Base-by-base conservation (phyloP, 2,888 invertebrate genomes). In the Drosophila acutilabella region DNA sequence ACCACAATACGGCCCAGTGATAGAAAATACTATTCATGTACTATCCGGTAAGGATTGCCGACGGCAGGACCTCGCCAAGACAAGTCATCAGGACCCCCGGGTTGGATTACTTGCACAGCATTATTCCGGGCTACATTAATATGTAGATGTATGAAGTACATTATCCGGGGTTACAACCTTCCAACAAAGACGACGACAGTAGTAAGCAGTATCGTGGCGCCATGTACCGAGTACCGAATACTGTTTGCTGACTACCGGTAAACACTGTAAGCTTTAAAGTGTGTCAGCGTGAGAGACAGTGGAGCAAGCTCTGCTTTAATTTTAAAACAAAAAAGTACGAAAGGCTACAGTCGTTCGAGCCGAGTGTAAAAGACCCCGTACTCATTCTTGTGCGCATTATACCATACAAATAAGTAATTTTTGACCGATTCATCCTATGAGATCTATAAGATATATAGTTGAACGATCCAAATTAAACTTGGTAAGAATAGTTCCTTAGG, bases 91-190 rank as follows among this genome's bases (percentile, higher is more conserved):
- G 44, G 40, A 10, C 36, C 20, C 13, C 10, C 18, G 50, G 40
- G 54, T 26, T 58, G 64, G 42, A 61, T 57, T 57, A 54, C 38
- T 61, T 61, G 77, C 81, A 84, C 88, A 84, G 88, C 81, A 84
- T 90, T 88, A 84, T 77, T 30, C 30, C 67, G 61, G 74, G 73
- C 80, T 79, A 78, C 84, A 89, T 90, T 90, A 88, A 89, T 82
- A 89, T 90, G 80, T 85, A 88, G 89, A 89, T 91, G 90, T 90
- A 91, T 90, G 91, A 90, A 91, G 87, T 81, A 88, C 88, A 91
- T 91, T 92, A 92, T 91, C 86, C 88, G 89, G 92, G 92, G 91
- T 91, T 91, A 89, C 88, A 92, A 91, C 91, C 89, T 78, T 76
- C 69, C 71, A 64, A 66, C 73, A 80, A 61, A 70, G 65, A 75